Base-by-base conservation (phyloP, 2,797 vertebrate species). In the Mycteria americana region DNA sequence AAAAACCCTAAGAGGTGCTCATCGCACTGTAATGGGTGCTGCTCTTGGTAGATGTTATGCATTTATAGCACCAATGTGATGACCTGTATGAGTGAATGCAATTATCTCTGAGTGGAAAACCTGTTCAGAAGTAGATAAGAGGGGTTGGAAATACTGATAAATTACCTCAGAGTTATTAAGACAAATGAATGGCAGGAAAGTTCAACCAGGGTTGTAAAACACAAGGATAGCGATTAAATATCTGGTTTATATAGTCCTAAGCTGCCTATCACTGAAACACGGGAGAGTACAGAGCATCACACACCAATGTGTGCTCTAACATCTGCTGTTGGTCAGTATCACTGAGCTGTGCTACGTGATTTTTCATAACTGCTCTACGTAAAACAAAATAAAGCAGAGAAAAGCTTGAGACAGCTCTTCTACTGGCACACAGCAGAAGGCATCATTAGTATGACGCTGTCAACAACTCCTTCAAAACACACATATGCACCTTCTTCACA, bases 51-150 rank as follows among this genome's bases (percentile, higher is more conserved):
- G 70, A 39, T 31, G n/a, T 78, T 68, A 64, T 1, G 10, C 46
- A 64, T 59, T 75, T 85, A 85, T 45, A 96, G 65, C 23, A n/a
- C 37, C 27, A 60, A 57, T 22, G 59, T 9, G 25, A 91, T 60
- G 75, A 87, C 18, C 56, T 81, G 2, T 50, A 60, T 12, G 53
- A 95, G 37, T 12, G 35, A 95, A 86, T 6, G 10, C 68, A 86
- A 86, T 69, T 83, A 86, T 31, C 82, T 78, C 73, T 86, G 65
- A 93, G 68, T 37, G n/a, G n/a, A 88, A 96, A 93, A 93, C 50
- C 48, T 75, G 27, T 43, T 68, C 72, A 92, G 56, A 88, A 88
- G 53, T 31, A 83, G 50, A 2, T 67, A 73, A 93, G 23, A 85
- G 51, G 18, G 64, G 24, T 0, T 81, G 45, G 79, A 91, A 89